A percentile compares a stretch with the other conserved stretches of the same genome.
phyloP scores from a whole-genome alignment of 1,140 invertebrate species.

The Pachypsylla venusta region DNA sequence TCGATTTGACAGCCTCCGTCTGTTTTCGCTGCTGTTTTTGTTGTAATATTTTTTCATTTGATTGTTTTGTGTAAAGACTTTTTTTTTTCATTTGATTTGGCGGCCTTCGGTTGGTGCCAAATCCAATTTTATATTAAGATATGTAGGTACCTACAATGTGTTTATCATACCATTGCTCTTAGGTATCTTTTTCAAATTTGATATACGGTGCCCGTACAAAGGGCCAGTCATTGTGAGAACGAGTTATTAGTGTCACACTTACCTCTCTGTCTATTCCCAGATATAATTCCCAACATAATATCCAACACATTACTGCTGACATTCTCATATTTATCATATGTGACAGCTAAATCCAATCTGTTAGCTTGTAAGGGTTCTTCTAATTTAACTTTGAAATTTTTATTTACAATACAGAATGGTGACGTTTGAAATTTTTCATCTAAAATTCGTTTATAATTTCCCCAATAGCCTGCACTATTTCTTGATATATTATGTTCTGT shows the following conservation, averaged over 20 bases:
- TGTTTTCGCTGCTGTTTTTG: too few relatives aligned
- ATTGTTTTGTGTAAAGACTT: too few relatives aligned
- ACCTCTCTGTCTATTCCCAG: constrained; percentile 3
- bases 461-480: constrained; percentile 61
- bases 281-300: constrained; percentile 48
- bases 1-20: too few relatives aligned
- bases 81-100: too few relatives aligned
- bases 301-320: constrained; percentile 50
- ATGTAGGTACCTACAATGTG: too few relatives aligned
- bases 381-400: constrained; percentile 46
- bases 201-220: too few relatives aligned
- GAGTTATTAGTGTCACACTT: not conserved
- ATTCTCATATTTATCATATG: constrained; percentile 59
- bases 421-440: constrained; percentile 55
- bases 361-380: constrained; percentile 53
- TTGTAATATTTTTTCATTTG: too few relatives aligned
- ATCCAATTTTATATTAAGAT: too few relatives aligned
- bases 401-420: constrained; percentile 52
- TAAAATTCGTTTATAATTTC: constrained; percentile 53
- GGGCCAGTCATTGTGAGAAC: not conserved
- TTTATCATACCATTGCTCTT: too few relatives aligned
- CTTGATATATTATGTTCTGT: constrained; percentile 61
- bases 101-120: too few relatives aligned
- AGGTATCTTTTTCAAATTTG: too few relatives aligned
- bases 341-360: constrained; percentile 58